Evolutionary conservation across 2,113 vertebrate species (phyloP), one percentile per base, ranked within the genome.

Genomic region (Indri indri): DNA sequence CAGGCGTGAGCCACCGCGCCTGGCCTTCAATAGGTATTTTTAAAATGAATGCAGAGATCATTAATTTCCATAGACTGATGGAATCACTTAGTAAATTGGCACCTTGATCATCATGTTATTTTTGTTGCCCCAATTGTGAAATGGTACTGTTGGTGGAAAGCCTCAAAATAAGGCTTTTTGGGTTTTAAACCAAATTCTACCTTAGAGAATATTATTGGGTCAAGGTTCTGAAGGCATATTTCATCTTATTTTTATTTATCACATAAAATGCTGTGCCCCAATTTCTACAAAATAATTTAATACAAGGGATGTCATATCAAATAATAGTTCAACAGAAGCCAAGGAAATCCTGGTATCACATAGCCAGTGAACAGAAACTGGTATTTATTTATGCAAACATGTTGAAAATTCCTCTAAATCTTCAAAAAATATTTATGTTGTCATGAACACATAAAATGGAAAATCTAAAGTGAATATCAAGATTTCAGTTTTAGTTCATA

Each of bases 301-400:
- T 83, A 54, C 87, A 91, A 94, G 45, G 25, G 54, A 63, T 92
- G 42, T 76, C 82, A 66, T 37, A 47, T 52, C 59, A 82, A 95
- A 71, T 90, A 61, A 30, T 71, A 90, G 47, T 84, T 96, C 83
- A 76, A 90, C 71, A 93, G 94, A 95, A 95, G 80, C 34, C 94
- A 96, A 96, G 91, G 90, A 97, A 66, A 91, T 80, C 76, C 88
- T 97, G 81, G 37, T 91, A 74, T 81, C 81, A 82, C 25, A 76
- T 32, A 95, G 92, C 37, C 52, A 79, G 79, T 77, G 76, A 87
- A 95, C 52, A 92, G 22, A 86, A 90, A 95, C 76, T 88, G 47
- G 10, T 65, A 88, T 94, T 96, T 95, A 98, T 96, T 95, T 81
- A 94, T 73, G 81, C 54, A 96, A 96, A 95, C 57, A 91, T 81